Percentiles rank a stretch among this genome's conserved stretches.
phyloP scores from a whole-genome alignment of 2,888 invertebrate genomes.

The Pherbina coryleti region DNA sequence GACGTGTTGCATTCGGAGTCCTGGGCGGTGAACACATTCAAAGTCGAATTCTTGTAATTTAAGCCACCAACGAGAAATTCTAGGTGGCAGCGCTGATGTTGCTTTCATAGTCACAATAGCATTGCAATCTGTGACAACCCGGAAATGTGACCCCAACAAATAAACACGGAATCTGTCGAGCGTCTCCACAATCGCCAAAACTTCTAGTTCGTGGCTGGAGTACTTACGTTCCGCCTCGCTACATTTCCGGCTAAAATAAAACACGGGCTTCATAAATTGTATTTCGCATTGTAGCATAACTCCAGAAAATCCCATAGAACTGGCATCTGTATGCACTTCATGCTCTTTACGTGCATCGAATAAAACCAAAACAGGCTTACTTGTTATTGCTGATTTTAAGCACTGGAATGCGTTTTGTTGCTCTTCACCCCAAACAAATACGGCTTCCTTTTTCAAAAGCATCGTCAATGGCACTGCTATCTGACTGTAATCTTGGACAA shows the following conservation, averaged over 20 bases:
- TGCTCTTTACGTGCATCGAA: conserved; percentile 17
- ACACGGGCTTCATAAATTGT: not conserved
- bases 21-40: too few species aligned
- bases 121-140: conserved; percentile 37
- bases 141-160: conserved; percentile 38
- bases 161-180: conserved; percentile 39
- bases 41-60: too few species aligned
- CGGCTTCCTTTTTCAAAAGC: conserved; percentile 30
- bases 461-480: conserved; percentile 40
- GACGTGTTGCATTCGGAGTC: too few species aligned
- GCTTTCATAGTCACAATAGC: conserved; percentile 37
- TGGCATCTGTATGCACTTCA: conserved; percentile 11
- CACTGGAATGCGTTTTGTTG: conserved; percentile 4
- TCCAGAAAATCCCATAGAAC: not conserved
- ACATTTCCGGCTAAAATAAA: conserved; percentile 8
- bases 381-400: conserved; percentile 29
- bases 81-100: conserved; percentile 24
- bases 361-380: conserved; percentile 28
- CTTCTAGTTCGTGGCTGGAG: conserved; percentile 31
- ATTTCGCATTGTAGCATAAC: not conserved
- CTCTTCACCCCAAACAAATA: not conserved
- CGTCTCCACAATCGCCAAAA: conserved; percentile 19
- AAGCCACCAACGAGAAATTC: conserved; percentile 29
- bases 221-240: conserved; percentile 15
- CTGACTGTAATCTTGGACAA: conserved; percentile 37